A percentile compares a stretch with the other conserved stretches of the same genome.
Evolutionary conservation across 1,140 invertebrate species (phyloP).

Genomic region (Popillia japonica): DNA sequence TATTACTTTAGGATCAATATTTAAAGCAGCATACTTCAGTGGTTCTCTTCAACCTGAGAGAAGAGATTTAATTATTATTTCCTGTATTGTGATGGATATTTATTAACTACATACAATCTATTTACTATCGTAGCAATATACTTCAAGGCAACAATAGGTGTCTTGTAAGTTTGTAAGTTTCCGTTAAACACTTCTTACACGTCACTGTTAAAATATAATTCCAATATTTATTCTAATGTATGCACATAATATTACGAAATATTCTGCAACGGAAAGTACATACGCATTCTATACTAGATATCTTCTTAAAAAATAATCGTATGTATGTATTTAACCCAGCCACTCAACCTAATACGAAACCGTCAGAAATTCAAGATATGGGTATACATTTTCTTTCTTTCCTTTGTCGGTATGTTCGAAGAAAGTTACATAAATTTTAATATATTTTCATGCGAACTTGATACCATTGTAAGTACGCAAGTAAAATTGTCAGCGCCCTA

Average conservation of each 20-base stretch:
- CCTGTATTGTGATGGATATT: too few species aligned
- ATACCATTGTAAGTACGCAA: constrained; percentile 17
- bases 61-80: too few species aligned
- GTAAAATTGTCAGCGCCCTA: constrained; percentile 35
- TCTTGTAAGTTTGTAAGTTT: too few species aligned
- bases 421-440: constrained; percentile 36
- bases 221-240: background rate
- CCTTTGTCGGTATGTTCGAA: background rate
- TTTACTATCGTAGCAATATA: too few species aligned
- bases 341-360: constrained; percentile 16
- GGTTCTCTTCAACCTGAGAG: too few species aligned
- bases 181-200: background rate
- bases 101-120: too few species aligned
- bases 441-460: constrained; percentile 31
- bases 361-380: background rate
- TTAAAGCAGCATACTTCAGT: too few species aligned
- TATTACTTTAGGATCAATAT: too few species aligned
- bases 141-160: too few species aligned
- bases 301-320: background rate
- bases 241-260: background rate
- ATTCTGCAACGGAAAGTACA: background rate
- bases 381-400: constrained; percentile 19
- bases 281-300: background rate
- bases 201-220: background rate
- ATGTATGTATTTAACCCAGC: background rate